Percentiles rank a stretch among this genome's conserved stretches.
These are phyloP conservation scores for Habrosyne pyritoides DNA, from an alignment of 2,888 invertebrate genomes.

Conservation along the genomic window DNA sequence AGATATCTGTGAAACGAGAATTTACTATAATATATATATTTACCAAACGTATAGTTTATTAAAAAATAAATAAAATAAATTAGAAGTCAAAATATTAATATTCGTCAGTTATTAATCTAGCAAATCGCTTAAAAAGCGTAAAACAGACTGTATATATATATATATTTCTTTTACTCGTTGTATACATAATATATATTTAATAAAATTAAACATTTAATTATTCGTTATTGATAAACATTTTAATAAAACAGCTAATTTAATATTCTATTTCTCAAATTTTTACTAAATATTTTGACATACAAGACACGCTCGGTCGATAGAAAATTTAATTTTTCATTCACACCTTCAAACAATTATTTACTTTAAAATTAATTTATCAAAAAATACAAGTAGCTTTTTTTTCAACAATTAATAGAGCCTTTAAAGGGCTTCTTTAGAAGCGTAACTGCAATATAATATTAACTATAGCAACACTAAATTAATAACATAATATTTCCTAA, in stretches of 20 bases:
- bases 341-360: not conserved
- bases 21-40: not conserved
- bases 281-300: not conserved
- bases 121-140: not conserved
- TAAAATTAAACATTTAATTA: too few species aligned
- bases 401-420: not conserved
- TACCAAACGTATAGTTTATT: not conserved
- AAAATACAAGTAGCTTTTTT: not conserved
- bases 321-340: not conserved
- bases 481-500: not conserved
- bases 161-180: constrained; percentile 3
- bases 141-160: not conserved
- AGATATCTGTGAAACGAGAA: too few species aligned
- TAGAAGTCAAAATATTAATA: not conserved
- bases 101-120: not conserved
- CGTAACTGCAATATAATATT: not conserved
- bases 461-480: not conserved
- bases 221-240: not conserved
- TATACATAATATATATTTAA: constrained; percentile 7
- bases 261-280: not conserved
- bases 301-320: not conserved
- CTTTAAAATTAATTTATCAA: not conserved
- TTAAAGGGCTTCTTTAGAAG: not conserved
- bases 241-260: not conserved
- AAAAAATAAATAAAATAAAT: too few species aligned